A percentile compares a stretch with the other conserved stretches of the same genome.
phyloP scores from a whole-genome alignment of 2,888 invertebrate genomes.

The Callimorpha dominula region DNA sequence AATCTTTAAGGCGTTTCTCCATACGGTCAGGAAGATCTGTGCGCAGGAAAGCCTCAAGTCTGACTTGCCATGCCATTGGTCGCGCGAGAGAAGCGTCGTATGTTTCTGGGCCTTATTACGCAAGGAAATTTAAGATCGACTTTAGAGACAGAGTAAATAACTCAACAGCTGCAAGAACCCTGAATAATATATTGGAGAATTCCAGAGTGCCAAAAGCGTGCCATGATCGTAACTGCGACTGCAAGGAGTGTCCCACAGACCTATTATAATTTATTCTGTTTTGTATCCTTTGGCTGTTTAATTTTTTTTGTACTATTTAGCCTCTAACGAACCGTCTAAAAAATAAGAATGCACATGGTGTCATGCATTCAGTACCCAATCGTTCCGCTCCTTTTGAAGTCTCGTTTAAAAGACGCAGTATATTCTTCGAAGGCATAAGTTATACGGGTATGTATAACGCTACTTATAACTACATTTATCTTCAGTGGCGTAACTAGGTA shows the following conservation, averaged over 20 bases:
- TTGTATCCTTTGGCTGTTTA: not conserved
- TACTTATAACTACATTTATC: no score
- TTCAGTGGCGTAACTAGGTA: no score
- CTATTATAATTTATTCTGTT: constrained; percentile 5
- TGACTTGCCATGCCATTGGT: not conserved
- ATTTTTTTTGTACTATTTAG: not conserved
- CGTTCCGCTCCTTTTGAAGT: no score
- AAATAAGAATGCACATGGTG: no score
- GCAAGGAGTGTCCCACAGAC: constrained; percentile 1
- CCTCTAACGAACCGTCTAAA: no score
- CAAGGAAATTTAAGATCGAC: constrained; percentile 6
- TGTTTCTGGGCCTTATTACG: constrained; percentile 6
- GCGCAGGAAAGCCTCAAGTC: not conserved
- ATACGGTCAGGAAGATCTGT: not conserved
- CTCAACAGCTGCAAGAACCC: not conserved
- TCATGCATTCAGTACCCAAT: no score
- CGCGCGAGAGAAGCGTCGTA: constrained; percentile 9
- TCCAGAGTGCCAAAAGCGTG: not conserved
- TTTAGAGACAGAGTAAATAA: not conserved
- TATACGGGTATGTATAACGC: no score
- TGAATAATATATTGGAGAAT: constrained; percentile 3
- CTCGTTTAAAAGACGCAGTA: no score
- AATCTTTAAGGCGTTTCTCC: constrained; percentile 1
- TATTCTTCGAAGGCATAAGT: no score
- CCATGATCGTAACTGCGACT: constrained; percentile 7